These are phyloP conservation scores for Crypturellus tataupa DNA, from an alignment of 2,797 vertebrate species.

Conservation along the genomic window DNA sequence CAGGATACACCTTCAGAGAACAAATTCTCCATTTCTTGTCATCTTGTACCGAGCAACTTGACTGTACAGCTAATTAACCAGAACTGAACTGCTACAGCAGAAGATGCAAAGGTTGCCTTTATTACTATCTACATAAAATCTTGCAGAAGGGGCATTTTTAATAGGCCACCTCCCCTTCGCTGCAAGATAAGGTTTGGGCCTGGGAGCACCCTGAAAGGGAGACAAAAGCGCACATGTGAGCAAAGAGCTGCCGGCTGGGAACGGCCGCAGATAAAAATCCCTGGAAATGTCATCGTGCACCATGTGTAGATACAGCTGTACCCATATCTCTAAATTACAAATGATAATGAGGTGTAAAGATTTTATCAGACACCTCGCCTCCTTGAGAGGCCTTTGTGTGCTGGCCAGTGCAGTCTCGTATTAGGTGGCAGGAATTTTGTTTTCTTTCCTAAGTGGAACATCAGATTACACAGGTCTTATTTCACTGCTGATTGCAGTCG, in stretches of 20 bases:
- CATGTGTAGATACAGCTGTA: constrained; percentile 71
- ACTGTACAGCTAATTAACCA: not conserved
- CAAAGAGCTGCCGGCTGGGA: not conserved
- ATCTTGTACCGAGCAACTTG: not conserved
- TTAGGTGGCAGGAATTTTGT: constrained; percentile 81
- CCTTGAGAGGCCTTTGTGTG: constrained; percentile 56
- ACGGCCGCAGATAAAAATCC: constrained; percentile 38
- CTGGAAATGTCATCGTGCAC: constrained; percentile 46
- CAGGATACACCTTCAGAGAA: not conserved
- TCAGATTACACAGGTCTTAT: constrained; percentile 93
- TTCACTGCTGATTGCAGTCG: constrained; percentile 89
- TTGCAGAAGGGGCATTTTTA: not conserved
- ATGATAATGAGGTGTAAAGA: constrained; percentile 82
- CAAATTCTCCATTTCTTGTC: not conserved
- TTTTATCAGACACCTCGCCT: constrained; percentile 78
- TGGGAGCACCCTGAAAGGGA: not conserved
- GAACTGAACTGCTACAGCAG: not conserved
- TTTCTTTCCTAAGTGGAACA: constrained; percentile 89
- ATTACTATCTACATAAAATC: not conserved
- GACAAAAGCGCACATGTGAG: not conserved
- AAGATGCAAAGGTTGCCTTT: not conserved
- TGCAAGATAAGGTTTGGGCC: not conserved
- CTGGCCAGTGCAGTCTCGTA: constrained; percentile 76
- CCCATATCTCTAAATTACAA: constrained; percentile 72
- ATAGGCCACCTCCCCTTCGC: not conserved